Evolutionary conservation across 2,797 vertebrate species (phyloP).

Genomic region (Alcedo atthis): DNA sequence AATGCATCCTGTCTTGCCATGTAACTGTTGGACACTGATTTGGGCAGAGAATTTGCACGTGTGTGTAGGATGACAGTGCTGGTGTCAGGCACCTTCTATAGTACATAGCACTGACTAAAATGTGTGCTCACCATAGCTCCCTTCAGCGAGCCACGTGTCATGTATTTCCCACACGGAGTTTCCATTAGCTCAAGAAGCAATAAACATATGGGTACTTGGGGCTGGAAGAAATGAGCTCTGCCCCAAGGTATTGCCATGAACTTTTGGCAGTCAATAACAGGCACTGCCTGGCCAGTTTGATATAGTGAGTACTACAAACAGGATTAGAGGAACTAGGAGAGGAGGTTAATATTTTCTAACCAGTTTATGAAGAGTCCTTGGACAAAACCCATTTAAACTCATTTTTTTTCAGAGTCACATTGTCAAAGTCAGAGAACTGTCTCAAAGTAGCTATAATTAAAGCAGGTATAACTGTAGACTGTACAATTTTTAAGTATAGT

Average conservation of each 20-base stretch:
- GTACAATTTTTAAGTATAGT: not conserved
- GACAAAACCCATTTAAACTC: not conserved
- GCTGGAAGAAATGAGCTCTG: not conserved
- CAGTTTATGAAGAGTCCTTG: not conserved
- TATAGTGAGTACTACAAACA: not conserved
- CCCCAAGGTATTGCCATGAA: not conserved
- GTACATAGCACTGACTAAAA: not conserved
- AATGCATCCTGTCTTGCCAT: not conserved
- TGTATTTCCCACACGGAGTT: not conserved
- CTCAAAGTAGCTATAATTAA: constrained; percentile 9
- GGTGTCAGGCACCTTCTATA: not conserved
- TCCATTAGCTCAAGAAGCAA: not conserved
- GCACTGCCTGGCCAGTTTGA: not conserved
- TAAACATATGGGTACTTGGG: not conserved
- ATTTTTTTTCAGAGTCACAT: not conserved
- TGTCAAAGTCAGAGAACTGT: constrained; percentile 7
- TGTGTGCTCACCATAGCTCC: not conserved
- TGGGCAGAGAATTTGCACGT: not conserved
- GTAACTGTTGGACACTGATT: not conserved
- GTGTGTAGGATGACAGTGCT: constrained; percentile 18
- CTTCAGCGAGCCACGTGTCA: not conserved
- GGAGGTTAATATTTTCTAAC: not conserved
- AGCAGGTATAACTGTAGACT: not conserved
- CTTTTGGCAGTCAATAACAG: not conserved
- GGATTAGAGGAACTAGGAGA: not conserved